phyloP scores from a whole-genome alignment of 2,888 invertebrate genomes.

The Apotomis capreana region DNA sequence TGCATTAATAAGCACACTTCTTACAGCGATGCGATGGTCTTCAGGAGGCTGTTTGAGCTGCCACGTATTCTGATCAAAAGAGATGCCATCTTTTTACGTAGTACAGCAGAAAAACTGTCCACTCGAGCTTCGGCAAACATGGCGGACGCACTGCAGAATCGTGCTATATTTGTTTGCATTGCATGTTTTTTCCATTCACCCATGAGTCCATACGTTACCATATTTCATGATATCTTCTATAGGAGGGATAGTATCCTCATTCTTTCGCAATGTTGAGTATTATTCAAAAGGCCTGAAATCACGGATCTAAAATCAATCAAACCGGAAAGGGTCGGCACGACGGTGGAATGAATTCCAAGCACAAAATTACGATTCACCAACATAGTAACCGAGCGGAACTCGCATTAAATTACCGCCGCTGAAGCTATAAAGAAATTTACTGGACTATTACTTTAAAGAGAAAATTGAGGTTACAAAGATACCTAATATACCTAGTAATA shows the following conservation, averaged over 20 bases:
- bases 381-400: slow-evolving; percentile 20
- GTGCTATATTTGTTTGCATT: no score
- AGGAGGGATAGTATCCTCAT: slow-evolving; percentile 8
- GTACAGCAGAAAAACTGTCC: no score
- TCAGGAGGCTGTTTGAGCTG: no score
- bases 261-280: slow-evolving; percentile 25
- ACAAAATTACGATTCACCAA: slow-evolving; percentile 37
- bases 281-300: slow-evolving; percentile 35
- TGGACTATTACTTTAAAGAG: slow-evolving; percentile 22
- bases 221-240: neutral
- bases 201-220: neutral
- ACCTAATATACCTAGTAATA: slow-evolving; percentile 1
- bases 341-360: slow-evolving; percentile 30
- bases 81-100: no score
- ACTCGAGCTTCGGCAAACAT: no score
- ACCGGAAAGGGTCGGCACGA: slow-evolving; percentile 24
- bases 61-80: no score
- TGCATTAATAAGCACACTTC: no score
- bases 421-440: slow-evolving; percentile 30
- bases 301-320: slow-evolving; percentile 39
- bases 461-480: slow-evolving; percentile 7
- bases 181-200: neutral
- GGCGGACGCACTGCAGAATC: no score
- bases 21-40: no score
- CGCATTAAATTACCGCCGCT: slow-evolving; percentile 19